Evolutionary conservation across 1,140 invertebrate genomes (phyloP).

Genomic region (Drosophila rhopaloa): DNA sequence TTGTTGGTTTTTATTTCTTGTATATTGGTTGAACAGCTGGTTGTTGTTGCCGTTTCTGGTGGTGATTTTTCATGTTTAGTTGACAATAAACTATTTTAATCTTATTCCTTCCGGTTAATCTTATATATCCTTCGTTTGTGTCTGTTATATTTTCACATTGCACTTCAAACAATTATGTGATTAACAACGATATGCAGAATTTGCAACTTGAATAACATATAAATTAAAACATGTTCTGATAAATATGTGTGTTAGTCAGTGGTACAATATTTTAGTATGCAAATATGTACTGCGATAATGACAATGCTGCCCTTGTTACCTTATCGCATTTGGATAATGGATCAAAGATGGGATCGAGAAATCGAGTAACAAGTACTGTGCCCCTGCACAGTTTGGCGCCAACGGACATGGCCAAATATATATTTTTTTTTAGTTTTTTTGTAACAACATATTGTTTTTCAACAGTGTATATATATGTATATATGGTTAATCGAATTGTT

Average conservation of each 20-base stretch:
- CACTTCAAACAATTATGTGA: slow-evolving; percentile 42
- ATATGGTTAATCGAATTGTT: slow-evolving; percentile 37
- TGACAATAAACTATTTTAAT: slow-evolving; percentile 40
- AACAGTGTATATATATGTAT: slow-evolving; percentile 39
- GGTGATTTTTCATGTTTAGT: slow-evolving; percentile 23
- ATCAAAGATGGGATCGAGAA: slow-evolving; percentile 7
- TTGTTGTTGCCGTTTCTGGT: slow-evolving; percentile 32
- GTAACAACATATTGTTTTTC: slow-evolving; percentile 19
- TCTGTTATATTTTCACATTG: slow-evolving; percentile 43
- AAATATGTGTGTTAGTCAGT: slow-evolving; percentile 44
- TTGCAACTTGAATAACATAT: slow-evolving; percentile 70
- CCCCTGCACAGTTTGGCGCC: slow-evolving; percentile 37
- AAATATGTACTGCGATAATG: slow-evolving; percentile 26
- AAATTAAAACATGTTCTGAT: slow-evolving; percentile 49
- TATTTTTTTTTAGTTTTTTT: slow-evolving; percentile 5
- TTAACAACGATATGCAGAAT: slow-evolving; percentile 78
- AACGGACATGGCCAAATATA: slow-evolving; percentile 25
- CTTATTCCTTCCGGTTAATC: slow-evolving; percentile 24
- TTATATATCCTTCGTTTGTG: slow-evolving; percentile 27
- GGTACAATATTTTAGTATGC: slow-evolving; percentile 18
- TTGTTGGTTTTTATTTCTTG: slow-evolving; percentile 62
- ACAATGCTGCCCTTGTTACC: not conserved
- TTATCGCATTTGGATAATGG: not conserved
- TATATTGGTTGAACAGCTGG: slow-evolving; percentile 57
- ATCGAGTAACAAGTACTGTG: slow-evolving; percentile 27